A percentile compares a stretch with the other conserved stretches of the same genome.
phyloP scores from a whole-genome alignment of 37 sponge, comb jelly and placozoan species.

The Spongia lamella region DNA sequence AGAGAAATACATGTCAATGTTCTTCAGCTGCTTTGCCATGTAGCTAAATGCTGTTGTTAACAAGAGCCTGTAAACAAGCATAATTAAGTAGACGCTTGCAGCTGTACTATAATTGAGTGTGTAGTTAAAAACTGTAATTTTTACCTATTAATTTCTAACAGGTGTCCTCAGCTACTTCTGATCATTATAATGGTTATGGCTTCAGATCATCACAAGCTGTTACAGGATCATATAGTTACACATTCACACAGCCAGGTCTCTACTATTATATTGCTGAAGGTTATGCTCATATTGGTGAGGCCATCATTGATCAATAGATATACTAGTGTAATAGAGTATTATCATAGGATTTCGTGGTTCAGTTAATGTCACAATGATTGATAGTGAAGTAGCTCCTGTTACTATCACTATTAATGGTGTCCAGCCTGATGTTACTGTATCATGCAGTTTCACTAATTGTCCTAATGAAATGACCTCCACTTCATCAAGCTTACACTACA shows the following conservation, averaged over 20 bases:
- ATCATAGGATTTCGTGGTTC: slow-evolving; percentile 63
- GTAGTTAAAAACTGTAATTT: no score
- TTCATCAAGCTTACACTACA: slow-evolving; percentile 5
- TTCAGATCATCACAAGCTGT: slow-evolving; percentile 36
- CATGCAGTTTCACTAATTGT: background rate
- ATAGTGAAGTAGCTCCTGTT: slow-evolving; percentile 7
- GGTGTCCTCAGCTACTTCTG: background rate
- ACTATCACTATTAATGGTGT: slow-evolving; percentile 30
- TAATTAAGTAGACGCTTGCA: no score
- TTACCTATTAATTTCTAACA: no score
- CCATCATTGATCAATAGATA: background rate
- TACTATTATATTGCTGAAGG: slow-evolving; percentile 77
- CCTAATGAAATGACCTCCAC: slow-evolving; percentile 2
- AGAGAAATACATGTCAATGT: no score
- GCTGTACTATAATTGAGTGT: no score
- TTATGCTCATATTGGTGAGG: slow-evolving; percentile 65
- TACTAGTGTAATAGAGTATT: background rate
- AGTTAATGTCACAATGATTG: slow-evolving; percentile 23
- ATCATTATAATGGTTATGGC: slow-evolving; percentile 50
- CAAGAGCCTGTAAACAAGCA: no score
- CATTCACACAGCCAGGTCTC: slow-evolving; percentile 61
- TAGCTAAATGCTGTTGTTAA: no score
- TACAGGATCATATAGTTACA: slow-evolving; percentile 56
- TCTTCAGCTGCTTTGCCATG: no score
- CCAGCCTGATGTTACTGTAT: background rate